Evolutionary conservation across 2,888 invertebrate species (phyloP).

Genomic region (Microctonus brassicae): DNA sequence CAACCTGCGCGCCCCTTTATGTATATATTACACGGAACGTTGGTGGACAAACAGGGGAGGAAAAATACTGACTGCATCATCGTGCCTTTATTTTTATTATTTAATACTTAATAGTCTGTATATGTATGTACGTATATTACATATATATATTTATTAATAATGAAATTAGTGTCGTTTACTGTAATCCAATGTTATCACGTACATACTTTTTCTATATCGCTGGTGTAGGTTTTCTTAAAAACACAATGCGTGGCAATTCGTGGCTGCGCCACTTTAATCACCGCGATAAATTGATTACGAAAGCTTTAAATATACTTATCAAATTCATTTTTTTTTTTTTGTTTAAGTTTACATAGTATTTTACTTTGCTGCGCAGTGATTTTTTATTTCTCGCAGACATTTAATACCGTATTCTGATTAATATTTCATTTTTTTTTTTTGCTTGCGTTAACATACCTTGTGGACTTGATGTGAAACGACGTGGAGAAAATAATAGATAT

Average conservation of each 20-base stretch:
- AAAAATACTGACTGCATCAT: slow-evolving; percentile 1
- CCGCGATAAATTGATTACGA: not conserved
- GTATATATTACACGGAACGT: slow-evolving; percentile 30
- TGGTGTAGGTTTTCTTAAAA: not conserved
- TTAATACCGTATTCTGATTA: not conserved
- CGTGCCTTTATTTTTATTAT: not conserved
- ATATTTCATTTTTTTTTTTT: not conserved
- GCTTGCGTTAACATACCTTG: slow-evolving; percentile 26
- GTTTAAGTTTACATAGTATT: not conserved
- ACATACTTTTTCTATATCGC: not conserved
- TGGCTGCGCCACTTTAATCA: not conserved
- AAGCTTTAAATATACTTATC: not conserved
- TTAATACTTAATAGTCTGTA: not conserved
- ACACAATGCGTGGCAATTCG: not conserved
- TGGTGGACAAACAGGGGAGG: not conserved
- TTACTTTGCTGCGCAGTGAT: not conserved
- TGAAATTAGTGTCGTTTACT: not conserved
- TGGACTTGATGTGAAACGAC: slow-evolving; percentile 32
- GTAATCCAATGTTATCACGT: not conserved
- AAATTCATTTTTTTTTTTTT: not conserved
- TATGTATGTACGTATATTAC: no score
- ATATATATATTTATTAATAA: no score
- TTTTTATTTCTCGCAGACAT: not conserved
- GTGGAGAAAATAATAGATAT: slow-evolving; percentile 10
- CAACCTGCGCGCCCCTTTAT: slow-evolving; percentile 25